Percentiles rank a stretch among this genome's conserved stretches.
Conservation (phyloP, 2,888 invertebrate species). For the Acronicta aceris region DNA sequence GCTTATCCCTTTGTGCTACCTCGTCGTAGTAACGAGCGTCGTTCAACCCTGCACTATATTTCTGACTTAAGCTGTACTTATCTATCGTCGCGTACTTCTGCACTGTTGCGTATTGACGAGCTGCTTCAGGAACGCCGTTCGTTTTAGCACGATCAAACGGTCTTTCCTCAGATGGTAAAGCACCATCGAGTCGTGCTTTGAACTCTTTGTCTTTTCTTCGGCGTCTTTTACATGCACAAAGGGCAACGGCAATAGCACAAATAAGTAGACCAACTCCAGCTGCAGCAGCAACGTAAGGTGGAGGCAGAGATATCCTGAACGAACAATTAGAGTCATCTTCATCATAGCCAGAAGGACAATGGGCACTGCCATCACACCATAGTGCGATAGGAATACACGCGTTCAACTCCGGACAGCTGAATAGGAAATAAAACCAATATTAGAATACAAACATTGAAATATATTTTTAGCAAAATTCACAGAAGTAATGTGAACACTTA, state of each 20-base stretch:
- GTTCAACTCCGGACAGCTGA: constrained; percentile 94
- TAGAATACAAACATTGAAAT: neutral
- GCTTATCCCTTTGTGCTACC: constrained; percentile 86
- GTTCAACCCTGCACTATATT: constrained; percentile 87
- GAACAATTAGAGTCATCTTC: constrained; percentile 94
- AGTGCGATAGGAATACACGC: constrained; percentile 94
- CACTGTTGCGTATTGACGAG: constrained; percentile 84
- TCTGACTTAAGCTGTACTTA: constrained; percentile 88
- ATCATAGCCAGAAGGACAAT: constrained; percentile 95
- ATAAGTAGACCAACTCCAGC: constrained; percentile 91
- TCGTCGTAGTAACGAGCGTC: constrained; percentile 87
- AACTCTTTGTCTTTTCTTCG: constrained; percentile 90
- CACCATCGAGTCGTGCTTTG: constrained; percentile 90
- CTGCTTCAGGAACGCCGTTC: constrained; percentile 81
- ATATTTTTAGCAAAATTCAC: neutral
- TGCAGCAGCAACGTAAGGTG: constrained; percentile 91
- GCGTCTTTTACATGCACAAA: constrained; percentile 90
- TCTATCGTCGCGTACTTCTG: constrained; percentile 88
- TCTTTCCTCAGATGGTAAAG: constrained; percentile 88
- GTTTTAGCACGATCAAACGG: constrained; percentile 90
- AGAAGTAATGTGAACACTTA: constrained; percentile 68
- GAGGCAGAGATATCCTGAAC: constrained; percentile 91
- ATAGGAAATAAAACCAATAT: constrained; percentile 46
- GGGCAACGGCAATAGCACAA: constrained; percentile 88
- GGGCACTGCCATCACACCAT: constrained; percentile 94